Evolutionary conservation across 1,140 invertebrate species (phyloP).

Genomic region (Dendrolimus punctatus): DNA sequence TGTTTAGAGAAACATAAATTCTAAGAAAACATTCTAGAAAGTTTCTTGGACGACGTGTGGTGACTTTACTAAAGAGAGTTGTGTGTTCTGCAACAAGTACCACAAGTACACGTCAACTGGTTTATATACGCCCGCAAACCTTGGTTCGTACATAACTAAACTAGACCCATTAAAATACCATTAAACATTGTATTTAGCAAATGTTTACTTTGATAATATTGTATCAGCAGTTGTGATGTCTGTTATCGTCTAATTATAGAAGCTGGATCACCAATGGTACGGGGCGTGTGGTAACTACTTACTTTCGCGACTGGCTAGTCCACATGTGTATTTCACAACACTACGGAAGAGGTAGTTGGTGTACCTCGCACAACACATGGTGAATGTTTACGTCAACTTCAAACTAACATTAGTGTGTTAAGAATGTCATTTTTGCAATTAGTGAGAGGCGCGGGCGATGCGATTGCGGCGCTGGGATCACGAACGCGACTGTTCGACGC

Average conservation of each 20-base stretch:
- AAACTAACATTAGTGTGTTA: constrained; percentile 32
- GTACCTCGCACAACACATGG: constrained; percentile 59
- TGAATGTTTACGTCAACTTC: constrained; percentile 30
- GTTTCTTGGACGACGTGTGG: constrained; percentile 20
- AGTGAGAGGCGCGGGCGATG: constrained; percentile 34
- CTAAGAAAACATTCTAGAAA: constrained; percentile 30
- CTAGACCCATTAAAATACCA: neutral
- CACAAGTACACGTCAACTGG: neutral
- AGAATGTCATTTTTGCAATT: constrained; percentile 48
- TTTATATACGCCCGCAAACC: constrained; percentile 4
- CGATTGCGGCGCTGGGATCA: constrained; percentile 16
- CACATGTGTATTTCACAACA: constrained; percentile 64
- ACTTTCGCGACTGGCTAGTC: constrained; percentile 58
- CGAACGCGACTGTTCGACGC: constrained; percentile 46
- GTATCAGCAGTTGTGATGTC: constrained; percentile 2
- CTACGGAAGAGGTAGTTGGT: constrained; percentile 59
- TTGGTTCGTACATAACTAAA: neutral
- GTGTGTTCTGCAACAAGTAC: constrained; percentile 5
- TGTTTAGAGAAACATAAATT: constrained; percentile 1
- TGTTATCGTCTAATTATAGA: constrained; percentile 20
- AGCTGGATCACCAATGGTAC: constrained; percentile 10
- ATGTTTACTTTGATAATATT: too few relatives aligned
- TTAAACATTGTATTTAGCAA: too few relatives aligned
- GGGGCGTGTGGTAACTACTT: constrained; percentile 26
- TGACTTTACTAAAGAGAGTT: constrained; percentile 8